These are phyloP conservation scores for Bombylius discolor DNA, from an alignment of 2,888 invertebrate genomes.

Conservation along the genomic window DNA sequence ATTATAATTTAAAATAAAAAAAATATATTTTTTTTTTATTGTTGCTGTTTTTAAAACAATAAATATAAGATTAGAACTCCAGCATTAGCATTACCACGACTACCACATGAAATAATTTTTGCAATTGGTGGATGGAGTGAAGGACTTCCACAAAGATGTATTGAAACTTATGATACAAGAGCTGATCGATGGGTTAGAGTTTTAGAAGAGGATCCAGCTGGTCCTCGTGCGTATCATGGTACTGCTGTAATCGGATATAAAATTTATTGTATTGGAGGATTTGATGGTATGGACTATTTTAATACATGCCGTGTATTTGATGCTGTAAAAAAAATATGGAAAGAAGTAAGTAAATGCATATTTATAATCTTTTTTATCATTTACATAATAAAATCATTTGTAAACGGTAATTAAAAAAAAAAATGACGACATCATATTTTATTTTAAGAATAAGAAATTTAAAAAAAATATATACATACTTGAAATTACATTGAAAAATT, in stretches of 20 bases:
- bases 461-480: no score
- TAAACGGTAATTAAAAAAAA: no score
- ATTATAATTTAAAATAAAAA: neutral
- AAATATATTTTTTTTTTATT: slow-evolving; percentile 1
- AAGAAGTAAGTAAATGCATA: slow-evolving; percentile 42
- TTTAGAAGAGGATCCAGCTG: slow-evolving; percentile 61
- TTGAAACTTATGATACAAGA: slow-evolving; percentile 79
- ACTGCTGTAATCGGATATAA: slow-evolving; percentile 72
- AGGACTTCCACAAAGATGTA: slow-evolving; percentile 44
- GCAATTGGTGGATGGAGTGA: slow-evolving; percentile 69
- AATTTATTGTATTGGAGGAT: slow-evolving; percentile 85
- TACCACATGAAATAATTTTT: slow-evolving; percentile 81
- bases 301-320: slow-evolving; percentile 80
- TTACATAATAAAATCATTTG: no score
- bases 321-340: slow-evolving; percentile 72
- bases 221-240: slow-evolving; percentile 88
- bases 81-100: slow-evolving; percentile 65
- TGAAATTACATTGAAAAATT: no score
- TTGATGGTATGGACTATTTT: slow-evolving; percentile 69
- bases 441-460: no score
- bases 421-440: neutral
- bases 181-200: slow-evolving; percentile 73
- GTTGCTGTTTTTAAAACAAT: slow-evolving; percentile 12
- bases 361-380: neutral
- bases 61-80: slow-evolving; percentile 50